Evolutionary conservation across 2,888 invertebrate genomes (phyloP), one percentile per base, ranked within the genome.

Genomic region (Mesochorus sp.): DNA sequence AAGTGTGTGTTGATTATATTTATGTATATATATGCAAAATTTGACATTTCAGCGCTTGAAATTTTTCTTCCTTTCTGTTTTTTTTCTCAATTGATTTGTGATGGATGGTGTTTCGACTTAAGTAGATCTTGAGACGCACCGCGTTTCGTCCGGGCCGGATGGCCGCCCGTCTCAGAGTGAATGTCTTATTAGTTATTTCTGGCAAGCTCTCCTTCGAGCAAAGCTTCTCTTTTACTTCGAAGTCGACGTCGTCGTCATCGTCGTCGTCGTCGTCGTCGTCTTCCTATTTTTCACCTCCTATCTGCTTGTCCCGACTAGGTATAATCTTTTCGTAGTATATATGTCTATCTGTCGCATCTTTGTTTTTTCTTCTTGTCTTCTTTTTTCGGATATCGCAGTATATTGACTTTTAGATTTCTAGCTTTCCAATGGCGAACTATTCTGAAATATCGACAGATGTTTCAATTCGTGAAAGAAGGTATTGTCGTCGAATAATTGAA

Each of bases 171-270:
- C 89, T 88, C 83, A 87, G 88, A 91, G 90, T 90, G 90, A 90
- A 90, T 91, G 88, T 90, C 89, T 91, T 89, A 88, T 90, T 90
- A 87, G 91, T 89, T 91, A 91, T 91, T 91, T 90, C 90, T 87
- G 88, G 89, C 88, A 78, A 83, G 83, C 87, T 85, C 86, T 83
- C 85, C 84, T 82, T 80, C 81, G 49, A 81, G 83, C 72, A 62
- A 73, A 61, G 61, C 80, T 81, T 74, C 64, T 81, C 80, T 61
- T 82, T 81, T 72, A 51, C 82, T 78, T 24, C 74, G 28, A 74
- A 81, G 66, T 75, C 82, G 67, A 80, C 83, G 68, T 80, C 81
- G 2, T 80, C 64, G 70, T 62, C 79, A 73, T 26, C 75, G 51
- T 75, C 80, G 62, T 72, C 81, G 74, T 80, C 82, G 59, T 80